Percentiles rank a stretch among this genome's conserved stretches.
These are phyloP conservation scores for Scolanthus callimorphus DNA, from an alignment of 92 coral and sea anemone species.

Conservation along the genomic window DNA sequence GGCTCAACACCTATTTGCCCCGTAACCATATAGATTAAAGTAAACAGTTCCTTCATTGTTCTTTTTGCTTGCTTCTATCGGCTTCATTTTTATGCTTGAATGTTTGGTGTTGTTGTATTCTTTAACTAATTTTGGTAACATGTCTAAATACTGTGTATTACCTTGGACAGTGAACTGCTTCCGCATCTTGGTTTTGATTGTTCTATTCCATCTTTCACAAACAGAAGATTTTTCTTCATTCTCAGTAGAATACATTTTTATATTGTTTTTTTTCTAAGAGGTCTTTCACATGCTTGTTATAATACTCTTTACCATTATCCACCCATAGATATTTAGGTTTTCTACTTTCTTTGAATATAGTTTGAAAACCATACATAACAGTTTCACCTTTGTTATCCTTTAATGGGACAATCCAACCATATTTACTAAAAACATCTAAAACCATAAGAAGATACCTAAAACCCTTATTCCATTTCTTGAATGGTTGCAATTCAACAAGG, in stretches of 20 bases:
- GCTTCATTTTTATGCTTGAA: constrained; percentile 34
- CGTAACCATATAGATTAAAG: constrained; percentile 42
- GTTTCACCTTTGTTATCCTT: constrained; percentile 49
- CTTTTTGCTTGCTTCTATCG: constrained; percentile 37
- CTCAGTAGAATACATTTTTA: constrained; percentile 42
- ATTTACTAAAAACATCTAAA: constrained; percentile 41
- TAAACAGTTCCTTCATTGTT: constrained; percentile 43
- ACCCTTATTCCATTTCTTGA: constrained; percentile 34
- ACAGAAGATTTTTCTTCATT: constrained; percentile 38
- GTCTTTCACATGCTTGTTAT: constrained; percentile 41
- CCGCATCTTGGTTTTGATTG: constrained; percentile 51
- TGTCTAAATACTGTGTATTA: constrained; percentile 35
- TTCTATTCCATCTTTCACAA: constrained; percentile 42
- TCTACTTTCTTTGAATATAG: constrained; percentile 48
- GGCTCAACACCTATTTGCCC: too few species aligned
- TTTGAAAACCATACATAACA: constrained; percentile 15
- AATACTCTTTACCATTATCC: constrained; percentile 46
- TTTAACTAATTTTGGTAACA: constrained; percentile 28
- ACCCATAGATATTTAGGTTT: constrained; percentile 34
- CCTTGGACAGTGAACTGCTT: constrained; percentile 45
- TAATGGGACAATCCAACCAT: constrained; percentile 45
- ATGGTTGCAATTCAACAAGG: constrained; percentile 24
- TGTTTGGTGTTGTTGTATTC: constrained; percentile 39
- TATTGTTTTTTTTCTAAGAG: constrained; percentile 26
- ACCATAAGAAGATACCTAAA: constrained; percentile 34